Evolutionary conservation across 2,888 invertebrate genomes (phyloP).

Genomic region (Drepana falcataria): DNA sequence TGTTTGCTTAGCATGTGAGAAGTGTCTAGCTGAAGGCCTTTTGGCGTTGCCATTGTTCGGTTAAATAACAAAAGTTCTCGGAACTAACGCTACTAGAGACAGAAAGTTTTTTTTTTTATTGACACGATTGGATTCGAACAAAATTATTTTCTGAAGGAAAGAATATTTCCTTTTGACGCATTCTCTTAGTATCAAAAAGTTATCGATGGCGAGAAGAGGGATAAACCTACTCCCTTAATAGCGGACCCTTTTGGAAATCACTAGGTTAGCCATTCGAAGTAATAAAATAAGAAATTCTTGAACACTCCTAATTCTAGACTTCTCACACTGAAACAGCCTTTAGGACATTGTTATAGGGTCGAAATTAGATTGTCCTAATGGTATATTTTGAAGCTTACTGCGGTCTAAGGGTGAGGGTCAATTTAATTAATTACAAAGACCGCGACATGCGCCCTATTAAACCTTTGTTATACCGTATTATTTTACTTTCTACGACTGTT

Average conservation of each 20-base stretch:
- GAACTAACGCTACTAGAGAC: too few species aligned
- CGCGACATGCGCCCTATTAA: constrained; percentile 61
- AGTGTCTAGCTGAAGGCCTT: too few species aligned
- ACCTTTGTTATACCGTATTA: constrained; percentile 55
- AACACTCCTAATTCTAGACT: constrained; percentile 36
- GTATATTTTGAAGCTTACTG: constrained; percentile 35
- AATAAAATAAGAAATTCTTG: constrained; percentile 58
- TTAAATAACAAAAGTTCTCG: too few species aligned
- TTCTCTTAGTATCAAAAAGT: constrained; percentile 38
- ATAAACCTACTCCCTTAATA: constrained; percentile 47
- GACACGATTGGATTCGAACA: too few species aligned
- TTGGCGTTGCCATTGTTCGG: too few species aligned
- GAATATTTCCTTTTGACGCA: constrained; percentile 3
- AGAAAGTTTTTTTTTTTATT: too few species aligned
- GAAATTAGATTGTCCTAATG: constrained; percentile 31
- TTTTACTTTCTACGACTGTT: constrained; percentile 40
- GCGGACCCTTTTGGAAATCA: constrained; percentile 52
- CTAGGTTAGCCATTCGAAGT: constrained; percentile 48
- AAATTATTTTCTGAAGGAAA: too few species aligned
- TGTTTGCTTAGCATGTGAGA: too few species aligned
- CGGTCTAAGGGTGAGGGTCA: constrained; percentile 55
- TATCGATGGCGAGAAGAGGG: constrained; percentile 31
- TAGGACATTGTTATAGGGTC: constrained; percentile 34
- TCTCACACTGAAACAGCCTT: constrained; percentile 29
- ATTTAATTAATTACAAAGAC: constrained; percentile 66